Evolutionary conservation across 2,113 vertebrate species (phyloP).

Genomic region (Suricata suricatta): DNA sequence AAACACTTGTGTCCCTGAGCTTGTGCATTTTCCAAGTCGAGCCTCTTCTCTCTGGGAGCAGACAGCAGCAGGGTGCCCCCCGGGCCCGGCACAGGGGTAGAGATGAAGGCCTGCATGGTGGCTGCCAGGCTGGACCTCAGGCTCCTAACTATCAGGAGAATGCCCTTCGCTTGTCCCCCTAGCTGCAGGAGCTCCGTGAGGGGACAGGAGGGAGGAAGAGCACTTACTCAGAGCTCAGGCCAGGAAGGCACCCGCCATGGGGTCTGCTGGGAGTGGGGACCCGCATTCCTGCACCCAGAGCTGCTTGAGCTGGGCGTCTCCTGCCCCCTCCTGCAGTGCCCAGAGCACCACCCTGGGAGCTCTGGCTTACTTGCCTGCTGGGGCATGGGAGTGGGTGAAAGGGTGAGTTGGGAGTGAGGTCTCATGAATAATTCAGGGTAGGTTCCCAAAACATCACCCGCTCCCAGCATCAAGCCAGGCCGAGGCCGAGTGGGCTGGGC

Average conservation of each 20-base stretch:
- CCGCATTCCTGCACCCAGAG: background rate
- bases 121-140: background rate
- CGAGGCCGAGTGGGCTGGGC: rapidly evolving
- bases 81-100: rapidly evolving
- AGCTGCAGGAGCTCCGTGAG: background rate
- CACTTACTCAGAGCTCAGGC: background rate
- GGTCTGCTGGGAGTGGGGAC: background rate
- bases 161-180: background rate
- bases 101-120: background rate
- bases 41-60: background rate
- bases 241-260: background rate
- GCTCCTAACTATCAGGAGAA: background rate
- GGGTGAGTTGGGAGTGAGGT: background rate
- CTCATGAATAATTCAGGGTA: no score
- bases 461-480: background rate
- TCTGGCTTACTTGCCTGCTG: background rate
- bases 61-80: background rate
- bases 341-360: background rate
- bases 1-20: background rate
- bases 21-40: background rate
- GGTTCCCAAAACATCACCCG: rapidly evolving
- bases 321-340: rapidly evolving
- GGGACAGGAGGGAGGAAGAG: background rate
- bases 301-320: background rate
- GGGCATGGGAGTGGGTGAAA: background rate